Base-by-base conservation (phyloP, 2,113 vertebrate genomes). In the Aphelocoma coerulescens region DNA sequence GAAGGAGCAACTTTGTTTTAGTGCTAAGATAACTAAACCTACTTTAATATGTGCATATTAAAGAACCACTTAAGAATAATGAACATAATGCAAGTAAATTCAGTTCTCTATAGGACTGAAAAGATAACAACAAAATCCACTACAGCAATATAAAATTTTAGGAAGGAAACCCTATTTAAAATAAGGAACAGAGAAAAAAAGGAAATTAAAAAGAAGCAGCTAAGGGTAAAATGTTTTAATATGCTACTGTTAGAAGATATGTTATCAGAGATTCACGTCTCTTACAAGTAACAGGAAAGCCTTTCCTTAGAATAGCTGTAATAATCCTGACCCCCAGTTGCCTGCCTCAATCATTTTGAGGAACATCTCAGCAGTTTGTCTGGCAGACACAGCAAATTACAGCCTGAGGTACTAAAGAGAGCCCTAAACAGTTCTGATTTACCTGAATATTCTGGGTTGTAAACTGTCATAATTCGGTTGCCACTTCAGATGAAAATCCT, bases 341-440 rank as follows among this genome's bases (percentile, higher is more conserved):
- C 71, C 79, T 89, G 52, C 57, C 79, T 95, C 86, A 84, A 23
- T 93, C 68, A 91, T 86, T 84, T 1, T 63, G 79, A 91, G 88
- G 59, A 94, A 93, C 51, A 86, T 88, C 88, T 92, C 85, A 84
- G 86, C 59, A 95, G 85, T 95, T 76, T 88, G 65, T 80, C 79
- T 83, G 68, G 55, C 86, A 95, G 79, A 83, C 46, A 84, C 14
- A 91, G 65, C 32, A 95, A 91, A 91, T 91, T 89, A 85, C 73
- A 91, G 85, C 85, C 92, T 43, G 41, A 93, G 75, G 78, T 85
- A 76, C 71, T 86, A 73, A 58, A 93, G 43, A 93, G 80, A 96
- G 78, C 79, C 75, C 84, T 54, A 80, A 94, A 58, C 43, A 71
- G 63, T 86, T 81, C 68, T 67, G 79, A 89, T 66, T 91, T 89